Evolutionary conservation across 1,140 invertebrate species (phyloP).

Genomic region (Neotoxoptera formosana): DNA sequence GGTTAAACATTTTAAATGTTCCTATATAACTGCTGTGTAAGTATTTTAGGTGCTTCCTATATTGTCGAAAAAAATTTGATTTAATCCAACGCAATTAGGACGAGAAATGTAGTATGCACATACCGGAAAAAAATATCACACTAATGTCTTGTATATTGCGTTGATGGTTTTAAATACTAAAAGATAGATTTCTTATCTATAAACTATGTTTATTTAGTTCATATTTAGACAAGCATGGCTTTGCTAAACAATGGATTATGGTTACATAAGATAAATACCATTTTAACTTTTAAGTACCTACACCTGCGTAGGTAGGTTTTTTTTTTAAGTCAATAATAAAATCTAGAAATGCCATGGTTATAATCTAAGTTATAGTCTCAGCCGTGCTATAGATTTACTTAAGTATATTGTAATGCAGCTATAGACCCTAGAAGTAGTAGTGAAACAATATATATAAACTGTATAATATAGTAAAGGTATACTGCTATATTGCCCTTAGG

Average conservation of each 20-base stretch:
- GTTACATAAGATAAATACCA: not conserved
- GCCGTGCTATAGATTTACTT: not conserved
- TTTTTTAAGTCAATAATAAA: not conserved
- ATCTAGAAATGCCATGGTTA: not conserved
- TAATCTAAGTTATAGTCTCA: not conserved
- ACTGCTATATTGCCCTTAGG: no score
- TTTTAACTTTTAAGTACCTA: slow-evolving; percentile 1
- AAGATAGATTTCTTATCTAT: not conserved
- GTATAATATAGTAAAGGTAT: no score
- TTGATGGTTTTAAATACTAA: not conserved
- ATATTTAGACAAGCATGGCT: not conserved
- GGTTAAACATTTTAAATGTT: no score
- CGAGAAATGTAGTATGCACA: not conserved
- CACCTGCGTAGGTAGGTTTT: not conserved
- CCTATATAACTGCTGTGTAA: no score
- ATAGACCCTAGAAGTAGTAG: no score
- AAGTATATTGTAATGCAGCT: not conserved
- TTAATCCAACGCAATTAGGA: no score
- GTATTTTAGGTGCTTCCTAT: no score
- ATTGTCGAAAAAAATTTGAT: no score
- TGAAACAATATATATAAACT: no score
- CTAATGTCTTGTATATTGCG: not conserved
- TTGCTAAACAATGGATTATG: not conserved
- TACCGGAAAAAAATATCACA: not conserved
- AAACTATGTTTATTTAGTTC: not conserved